Evolutionary conservation across 2,113 vertebrate species (phyloP).

Genomic region (Stegostoma tigrinum): DNA sequence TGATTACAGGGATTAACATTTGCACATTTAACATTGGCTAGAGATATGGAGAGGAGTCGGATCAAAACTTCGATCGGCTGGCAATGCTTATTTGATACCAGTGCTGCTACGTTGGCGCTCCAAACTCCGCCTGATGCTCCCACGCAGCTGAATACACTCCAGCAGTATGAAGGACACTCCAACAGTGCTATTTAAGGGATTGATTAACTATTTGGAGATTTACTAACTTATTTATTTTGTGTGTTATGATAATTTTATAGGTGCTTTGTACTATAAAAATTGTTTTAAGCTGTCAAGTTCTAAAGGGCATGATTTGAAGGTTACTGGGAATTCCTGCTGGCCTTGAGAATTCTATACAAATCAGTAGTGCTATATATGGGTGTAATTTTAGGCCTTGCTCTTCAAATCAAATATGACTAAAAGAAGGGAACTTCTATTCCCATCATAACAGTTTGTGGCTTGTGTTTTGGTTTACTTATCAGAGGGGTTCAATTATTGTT

Average conservation of each 20-base stretch:
- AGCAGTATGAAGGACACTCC: neutral
- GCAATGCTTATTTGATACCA: neutral
- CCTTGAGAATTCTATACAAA: neutral
- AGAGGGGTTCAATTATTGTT: too few species aligned
- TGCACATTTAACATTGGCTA: neutral
- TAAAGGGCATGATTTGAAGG: neutral
- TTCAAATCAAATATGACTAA: neutral
- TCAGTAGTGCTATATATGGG: neutral
- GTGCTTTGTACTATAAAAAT: neutral
- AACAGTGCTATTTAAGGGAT: neutral
- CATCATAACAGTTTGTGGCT: too few species aligned
- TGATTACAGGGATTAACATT: neutral
- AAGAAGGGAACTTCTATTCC: neutral
- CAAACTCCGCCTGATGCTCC: neutral
- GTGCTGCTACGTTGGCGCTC: neutral
- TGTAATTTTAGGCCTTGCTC: neutral
- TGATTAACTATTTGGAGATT: neutral
- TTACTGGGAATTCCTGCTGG: neutral
- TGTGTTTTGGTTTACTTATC: too few species aligned
- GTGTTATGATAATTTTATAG: neutral
- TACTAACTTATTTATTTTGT: neutral
- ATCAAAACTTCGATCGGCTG: neutral
- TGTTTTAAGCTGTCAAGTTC: neutral
- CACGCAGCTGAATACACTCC: neutral
- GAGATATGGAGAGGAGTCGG: neutral